phyloP scores from a whole-genome alignment of 2,888 invertebrate genomes.

The Diplolepis rosae region DNA sequence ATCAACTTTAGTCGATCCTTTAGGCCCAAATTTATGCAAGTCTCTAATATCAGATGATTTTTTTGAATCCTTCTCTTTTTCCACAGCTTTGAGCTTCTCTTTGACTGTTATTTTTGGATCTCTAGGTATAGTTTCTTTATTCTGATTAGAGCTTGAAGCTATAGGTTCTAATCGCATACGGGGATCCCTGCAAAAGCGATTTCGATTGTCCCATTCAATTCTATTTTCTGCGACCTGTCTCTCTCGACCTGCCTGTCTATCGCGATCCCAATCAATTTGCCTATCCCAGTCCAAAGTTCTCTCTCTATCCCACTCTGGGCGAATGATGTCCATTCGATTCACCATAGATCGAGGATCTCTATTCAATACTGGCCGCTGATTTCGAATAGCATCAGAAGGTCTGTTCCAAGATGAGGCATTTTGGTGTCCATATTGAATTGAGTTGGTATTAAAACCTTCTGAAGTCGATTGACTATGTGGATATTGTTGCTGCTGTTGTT shows the following conservation, averaged over 20 bases:
- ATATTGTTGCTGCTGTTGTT: neutral
- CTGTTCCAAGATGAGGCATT: conserved; percentile 7
- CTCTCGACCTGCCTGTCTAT: neutral
- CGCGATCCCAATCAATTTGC: conserved; percentile 7
- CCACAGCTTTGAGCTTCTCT: neutral
- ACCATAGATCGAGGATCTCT: conserved; percentile 35
- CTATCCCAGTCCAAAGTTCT: too few relatives aligned
- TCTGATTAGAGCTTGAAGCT: neutral
- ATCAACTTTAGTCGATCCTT: conserved; percentile 4
- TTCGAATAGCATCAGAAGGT: neutral
- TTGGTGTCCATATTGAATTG: conserved; percentile 3
- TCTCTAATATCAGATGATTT: conserved; percentile 25
- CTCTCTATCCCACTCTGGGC: neutral
- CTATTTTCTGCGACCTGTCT: neutral
- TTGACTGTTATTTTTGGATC: neutral
- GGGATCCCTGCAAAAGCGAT: conserved; percentile 40
- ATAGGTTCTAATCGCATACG: neutral
- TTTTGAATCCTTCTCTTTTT: conserved; percentile 25
- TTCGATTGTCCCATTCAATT: conserved; percentile 34
- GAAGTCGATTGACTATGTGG: neutral
- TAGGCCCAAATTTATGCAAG: neutral
- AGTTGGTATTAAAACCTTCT: neutral
- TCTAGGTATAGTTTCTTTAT: neutral
- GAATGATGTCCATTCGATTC: neutral
- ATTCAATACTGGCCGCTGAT: conserved; percentile 21